Evolutionary conservation across 2,888 invertebrate species (phyloP), one percentile per base, ranked within the genome.

Genomic region (Dascillus cervinus): DNA sequence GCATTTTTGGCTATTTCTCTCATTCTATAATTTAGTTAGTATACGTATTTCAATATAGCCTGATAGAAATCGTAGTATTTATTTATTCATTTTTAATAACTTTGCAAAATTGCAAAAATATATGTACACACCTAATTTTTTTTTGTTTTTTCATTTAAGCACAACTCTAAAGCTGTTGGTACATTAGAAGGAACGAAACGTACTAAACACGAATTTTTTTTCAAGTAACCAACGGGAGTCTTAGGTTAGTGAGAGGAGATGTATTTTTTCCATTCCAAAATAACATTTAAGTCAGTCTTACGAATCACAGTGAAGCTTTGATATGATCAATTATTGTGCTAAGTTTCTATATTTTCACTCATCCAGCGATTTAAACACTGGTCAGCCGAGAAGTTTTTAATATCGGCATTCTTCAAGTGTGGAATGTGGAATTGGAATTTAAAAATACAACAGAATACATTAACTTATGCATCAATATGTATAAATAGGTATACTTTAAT

Each of bases 271-370:
- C 34, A 60, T 60, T 59, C 60, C 60, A 62, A 64, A 65, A 64
- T 62, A 64, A 64, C 64, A 58, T 60, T 64, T 64, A 64, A 63
- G 61, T 69, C 69, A 69, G 69, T 69, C 69, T 69, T 69, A 59
- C 63, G 62, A 67, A 69, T 69, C 69, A 68, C 68, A 69, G 68
- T 66, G 63, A 68, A 67, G 67, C 68, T 67, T 68, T 68, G 69
- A 69, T 69, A 69, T 68, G 67, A 66, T 64, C 61, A 65, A 64
- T 66, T 66, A 66, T 66, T 66, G 66, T 66, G 66, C 66, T 65
- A 60, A 55, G 64, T 63, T 60, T 43, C 44, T 46, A 43, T 42
- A n/a, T 39, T 43, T 36, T 42, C 37, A 42, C 34, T 28, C 32
- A n/a, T 26, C 20, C 28, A 32, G 38, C 37, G 13, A 12, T 24